phyloP scores from a whole-genome alignment of 2,113 vertebrate genomes.

The Barnardius zonarius region DNA sequence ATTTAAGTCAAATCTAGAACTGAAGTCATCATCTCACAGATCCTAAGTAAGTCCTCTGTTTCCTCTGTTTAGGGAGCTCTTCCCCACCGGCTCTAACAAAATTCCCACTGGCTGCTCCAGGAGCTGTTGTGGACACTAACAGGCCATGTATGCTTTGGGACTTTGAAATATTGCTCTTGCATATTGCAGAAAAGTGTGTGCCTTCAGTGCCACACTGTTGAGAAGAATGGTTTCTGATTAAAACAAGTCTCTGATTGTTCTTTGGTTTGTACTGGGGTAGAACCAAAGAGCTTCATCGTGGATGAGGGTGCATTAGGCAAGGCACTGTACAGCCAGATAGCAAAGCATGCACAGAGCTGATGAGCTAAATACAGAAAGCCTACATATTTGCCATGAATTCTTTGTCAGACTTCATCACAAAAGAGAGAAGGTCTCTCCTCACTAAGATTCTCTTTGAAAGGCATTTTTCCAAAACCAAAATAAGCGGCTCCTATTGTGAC shows the following conservation, averaged over 20 bases:
- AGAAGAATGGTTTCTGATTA: not conserved
- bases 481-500: not conserved
- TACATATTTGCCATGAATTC: not conserved
- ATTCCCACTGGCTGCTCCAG: not conserved
- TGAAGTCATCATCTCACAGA: not conserved
- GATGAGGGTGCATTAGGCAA: not conserved
- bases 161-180: not conserved
- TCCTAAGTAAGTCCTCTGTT: not conserved
- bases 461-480: not conserved
- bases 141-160: fast-evolving
- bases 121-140: not conserved
- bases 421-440: not conserved
- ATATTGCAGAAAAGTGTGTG: not conserved
- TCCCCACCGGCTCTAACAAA: not conserved
- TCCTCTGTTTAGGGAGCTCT: not conserved
- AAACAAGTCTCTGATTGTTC: not conserved
- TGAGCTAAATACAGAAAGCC: not conserved
- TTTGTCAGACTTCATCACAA: not conserved
- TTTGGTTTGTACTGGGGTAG: not conserved
- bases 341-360: not conserved
- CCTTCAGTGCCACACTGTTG: not conserved
- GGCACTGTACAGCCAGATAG: not conserved
- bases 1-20: not conserved
- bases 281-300: not conserved
- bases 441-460: not conserved